These are phyloP conservation scores for Tenualosa thibaudeaui DNA, from an alignment of 2,797 vertebrate genomes.

Conservation along the genomic window DNA sequence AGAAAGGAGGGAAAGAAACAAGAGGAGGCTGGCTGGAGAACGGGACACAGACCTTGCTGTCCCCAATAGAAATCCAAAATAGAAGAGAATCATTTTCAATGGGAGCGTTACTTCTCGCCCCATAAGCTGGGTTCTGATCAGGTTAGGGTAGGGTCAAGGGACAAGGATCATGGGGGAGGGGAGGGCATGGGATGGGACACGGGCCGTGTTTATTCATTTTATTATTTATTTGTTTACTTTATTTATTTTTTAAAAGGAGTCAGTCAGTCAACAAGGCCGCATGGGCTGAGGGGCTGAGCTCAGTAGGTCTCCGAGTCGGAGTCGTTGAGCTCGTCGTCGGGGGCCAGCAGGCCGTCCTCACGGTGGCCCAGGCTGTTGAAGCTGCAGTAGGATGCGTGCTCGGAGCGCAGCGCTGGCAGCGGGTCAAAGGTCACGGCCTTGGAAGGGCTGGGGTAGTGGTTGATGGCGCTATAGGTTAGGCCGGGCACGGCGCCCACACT, in stretches of 20 bases:
- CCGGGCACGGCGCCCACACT: slow-evolving; percentile 78
- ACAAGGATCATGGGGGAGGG: background rate
- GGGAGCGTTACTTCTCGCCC: background rate
- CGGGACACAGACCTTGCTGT: background rate
- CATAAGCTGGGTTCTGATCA: slow-evolving; percentile 20
- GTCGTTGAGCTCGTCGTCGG: slow-evolving; percentile 92
- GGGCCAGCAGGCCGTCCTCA: slow-evolving; percentile 79
- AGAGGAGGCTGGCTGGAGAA: background rate
- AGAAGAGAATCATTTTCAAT: background rate
- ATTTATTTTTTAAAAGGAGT: background rate
- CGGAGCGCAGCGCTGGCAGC: slow-evolving; percentile 81
- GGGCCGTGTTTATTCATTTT: slow-evolving; percentile 12
- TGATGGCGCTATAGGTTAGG: slow-evolving; percentile 84
- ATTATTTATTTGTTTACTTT: background rate
- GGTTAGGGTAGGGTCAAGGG: background rate
- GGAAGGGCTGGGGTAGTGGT: slow-evolving; percentile 85
- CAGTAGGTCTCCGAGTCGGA: slow-evolving; percentile 97
- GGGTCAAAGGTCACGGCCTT: slow-evolving; percentile 91
- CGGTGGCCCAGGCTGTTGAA: slow-evolving; percentile 83
- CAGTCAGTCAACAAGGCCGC: slow-evolving; percentile 1
- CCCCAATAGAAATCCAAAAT: background rate
- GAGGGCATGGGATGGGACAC: background rate
- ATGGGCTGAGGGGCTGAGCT: slow-evolving; percentile 43
- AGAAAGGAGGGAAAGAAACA: background rate
- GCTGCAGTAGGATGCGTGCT: slow-evolving; percentile 86